Evolutionary conservation across 2,888 invertebrate genomes (phyloP), one percentile per base, ranked within the genome.

Genomic region (Protophormia terraenovae): DNA sequence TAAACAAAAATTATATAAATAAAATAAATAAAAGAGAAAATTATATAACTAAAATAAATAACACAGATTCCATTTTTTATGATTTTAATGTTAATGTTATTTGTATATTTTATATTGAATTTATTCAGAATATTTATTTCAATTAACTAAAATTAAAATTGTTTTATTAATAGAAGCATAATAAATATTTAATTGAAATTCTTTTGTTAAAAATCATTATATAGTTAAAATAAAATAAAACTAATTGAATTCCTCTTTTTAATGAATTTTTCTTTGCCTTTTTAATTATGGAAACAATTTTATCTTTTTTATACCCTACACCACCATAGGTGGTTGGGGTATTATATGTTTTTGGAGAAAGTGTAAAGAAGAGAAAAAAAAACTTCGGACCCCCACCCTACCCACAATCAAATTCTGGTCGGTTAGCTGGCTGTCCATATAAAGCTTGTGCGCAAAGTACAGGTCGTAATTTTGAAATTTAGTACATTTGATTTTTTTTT

Each of bases 61-160:
- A 69, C 22, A 62, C 75, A 53, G 67, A 76, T 79, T 82, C 69
- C 69, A 82, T 69, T 82, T 78, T 75, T 78, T 78, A 35, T 66
- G 50, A 38, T 81, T 47, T 76, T 62, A 38, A 47, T 64, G 32
- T 77, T 66, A 67, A 24, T 60, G 29, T 62, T 69, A 69, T 64
- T 71, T 19, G 16, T 53, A 67, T 78, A 77, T 69, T n/a, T 64
- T 73, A 19, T 29, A 67, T 58, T 67, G 32, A 55, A 22, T 45
- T 69, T 69, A 27, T 24, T 45, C 72, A 41, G 45, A 81, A 53
- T 45, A 77, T 53, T 60, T 60, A 50, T 72, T 76, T 75, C 29
- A 84, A 72, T 84, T 76, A 64, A 76, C 47, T 67, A 41, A 45
- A 76, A 60, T 71, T 22, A 32, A 50, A 71, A 55, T 55, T 77